phyloP scores from a whole-genome alignment of 2,113 vertebrate species.

The Silurus glanis region DNA sequence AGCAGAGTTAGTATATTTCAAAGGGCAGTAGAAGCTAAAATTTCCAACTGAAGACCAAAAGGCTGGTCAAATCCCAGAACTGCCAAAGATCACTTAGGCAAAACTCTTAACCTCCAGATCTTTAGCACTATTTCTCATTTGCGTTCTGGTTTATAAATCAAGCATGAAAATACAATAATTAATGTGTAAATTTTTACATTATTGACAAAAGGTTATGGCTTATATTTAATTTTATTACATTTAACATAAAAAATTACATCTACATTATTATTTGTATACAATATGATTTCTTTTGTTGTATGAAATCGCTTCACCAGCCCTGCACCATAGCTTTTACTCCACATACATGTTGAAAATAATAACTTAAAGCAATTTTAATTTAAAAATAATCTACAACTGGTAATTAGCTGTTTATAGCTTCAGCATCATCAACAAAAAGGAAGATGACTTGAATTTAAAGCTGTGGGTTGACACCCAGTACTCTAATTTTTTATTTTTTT shows the following conservation, averaged over 20 bases:
- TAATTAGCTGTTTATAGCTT: not conserved
- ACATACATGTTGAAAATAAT: not conserved
- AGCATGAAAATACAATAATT: not conserved
- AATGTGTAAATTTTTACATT: not conserved
- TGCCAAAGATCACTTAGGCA: not conserved
- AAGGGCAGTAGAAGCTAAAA: not conserved
- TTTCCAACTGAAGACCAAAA: not conserved
- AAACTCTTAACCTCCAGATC: not conserved
- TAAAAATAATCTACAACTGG: not conserved
- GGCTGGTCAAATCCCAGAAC: not conserved
- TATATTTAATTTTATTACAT: not conserved
- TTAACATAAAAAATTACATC: not conserved
- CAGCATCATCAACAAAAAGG: not conserved
- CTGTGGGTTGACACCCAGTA: not conserved
- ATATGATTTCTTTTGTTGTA: not conserved
- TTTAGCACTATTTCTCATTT: not conserved
- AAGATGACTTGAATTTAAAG: not conserved
- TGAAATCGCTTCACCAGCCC: not conserved
- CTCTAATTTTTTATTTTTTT: conserved; percentile 13
- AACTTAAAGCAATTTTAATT: not conserved
- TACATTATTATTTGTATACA: not conserved
- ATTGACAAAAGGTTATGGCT: not conserved
- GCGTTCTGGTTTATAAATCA: not conserved
- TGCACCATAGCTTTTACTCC: not conserved
- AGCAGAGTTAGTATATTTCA: not conserved